A percentile compares a stretch with the other conserved stretches of the same genome.
Conservation (phyloP, 2,797 vertebrate species). For the Myotis pilosus region DNA sequence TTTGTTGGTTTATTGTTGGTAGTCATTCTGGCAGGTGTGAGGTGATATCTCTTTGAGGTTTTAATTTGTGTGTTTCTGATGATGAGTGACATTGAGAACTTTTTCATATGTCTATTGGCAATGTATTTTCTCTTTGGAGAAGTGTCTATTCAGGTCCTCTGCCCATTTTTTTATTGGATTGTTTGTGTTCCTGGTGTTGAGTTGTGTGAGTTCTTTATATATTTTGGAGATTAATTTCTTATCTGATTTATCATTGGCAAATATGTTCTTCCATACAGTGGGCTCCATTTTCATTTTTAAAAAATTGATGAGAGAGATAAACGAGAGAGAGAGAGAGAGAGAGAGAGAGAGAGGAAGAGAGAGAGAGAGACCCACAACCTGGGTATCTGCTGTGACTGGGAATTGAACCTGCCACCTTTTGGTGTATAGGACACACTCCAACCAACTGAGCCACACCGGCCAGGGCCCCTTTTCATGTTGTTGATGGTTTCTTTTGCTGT, state of each 20-base stretch:
- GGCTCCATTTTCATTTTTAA: not conserved
- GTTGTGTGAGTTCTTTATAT: not conserved
- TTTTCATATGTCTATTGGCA: not conserved
- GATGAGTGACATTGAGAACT: not conserved
- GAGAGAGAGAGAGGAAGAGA: not conserved
- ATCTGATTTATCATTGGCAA: not conserved
- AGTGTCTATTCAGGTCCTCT: not conserved
- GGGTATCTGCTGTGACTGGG: not conserved
- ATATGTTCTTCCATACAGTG: not conserved
- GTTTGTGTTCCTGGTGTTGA: not conserved
- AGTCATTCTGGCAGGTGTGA: not conserved
- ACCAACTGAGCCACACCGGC: not conserved
- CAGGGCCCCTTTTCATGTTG: not conserved
- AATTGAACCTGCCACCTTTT: not conserved
- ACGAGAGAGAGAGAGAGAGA: not conserved
- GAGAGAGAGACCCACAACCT: not conserved
- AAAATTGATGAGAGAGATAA: too few species aligned
- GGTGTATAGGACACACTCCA: not conserved
- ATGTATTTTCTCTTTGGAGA: not conserved
- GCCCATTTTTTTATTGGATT: not conserved
- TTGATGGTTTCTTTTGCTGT: not conserved
- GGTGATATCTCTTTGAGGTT: not conserved
- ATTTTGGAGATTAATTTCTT: not conserved
- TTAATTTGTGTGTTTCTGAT: not conserved
- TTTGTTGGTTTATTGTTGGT: not conserved